Percentiles rank a stretch among this genome's conserved stretches.
Evolutionary conservation across 2,888 invertebrate species (phyloP).

Genomic region (Cerceris rybyensis): DNA sequence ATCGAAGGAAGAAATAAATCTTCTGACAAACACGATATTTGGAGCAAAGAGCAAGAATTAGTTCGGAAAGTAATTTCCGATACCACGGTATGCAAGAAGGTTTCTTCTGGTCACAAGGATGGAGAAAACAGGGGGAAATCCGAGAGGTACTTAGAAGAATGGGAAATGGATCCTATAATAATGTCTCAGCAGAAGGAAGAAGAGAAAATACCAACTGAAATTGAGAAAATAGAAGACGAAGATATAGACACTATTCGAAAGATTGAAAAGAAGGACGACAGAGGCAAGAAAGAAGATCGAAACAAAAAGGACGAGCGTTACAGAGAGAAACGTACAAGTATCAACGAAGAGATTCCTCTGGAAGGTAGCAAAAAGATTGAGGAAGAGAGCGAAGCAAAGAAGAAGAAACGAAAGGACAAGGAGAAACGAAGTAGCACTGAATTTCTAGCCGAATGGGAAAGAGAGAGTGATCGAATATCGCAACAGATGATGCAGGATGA

Average conservation of each 20-base stretch:
- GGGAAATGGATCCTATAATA: constrained; percentile 66
- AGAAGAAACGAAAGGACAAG: constrained; percentile 53
- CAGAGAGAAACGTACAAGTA: constrained; percentile 24
- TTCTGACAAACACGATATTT: constrained; percentile 38
- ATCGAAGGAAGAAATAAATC: constrained; percentile 22
- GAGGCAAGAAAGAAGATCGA: constrained; percentile 48
- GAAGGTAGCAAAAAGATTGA: constrained; percentile 51
- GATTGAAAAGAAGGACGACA: constrained; percentile 49
- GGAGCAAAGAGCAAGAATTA: constrained; percentile 41
- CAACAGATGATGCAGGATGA: constrained; percentile 54
- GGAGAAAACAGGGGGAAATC: constrained; percentile 36
- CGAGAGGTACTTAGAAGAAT: constrained; percentile 63
- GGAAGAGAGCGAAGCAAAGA: constrained; percentile 55
- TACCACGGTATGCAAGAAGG: constrained; percentile 20
- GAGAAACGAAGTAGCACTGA: constrained; percentile 59
- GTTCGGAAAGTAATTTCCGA: constrained; percentile 22
- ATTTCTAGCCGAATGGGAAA: constrained; percentile 70
- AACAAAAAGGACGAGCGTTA: constrained; percentile 39
- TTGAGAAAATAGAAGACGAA: constrained; percentile 17
- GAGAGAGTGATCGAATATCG: constrained; percentile 55
- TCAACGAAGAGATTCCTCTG: constrained; percentile 37
- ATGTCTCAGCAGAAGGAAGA: constrained; percentile 54
- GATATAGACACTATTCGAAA: constrained; percentile 30
- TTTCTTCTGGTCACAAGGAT: constrained; percentile 17
- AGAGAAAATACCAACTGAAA: constrained; percentile 21